These are phyloP conservation scores for Phortica okadai DNA, from an alignment of 2,888 invertebrate species.

Conservation along the genomic window DNA sequence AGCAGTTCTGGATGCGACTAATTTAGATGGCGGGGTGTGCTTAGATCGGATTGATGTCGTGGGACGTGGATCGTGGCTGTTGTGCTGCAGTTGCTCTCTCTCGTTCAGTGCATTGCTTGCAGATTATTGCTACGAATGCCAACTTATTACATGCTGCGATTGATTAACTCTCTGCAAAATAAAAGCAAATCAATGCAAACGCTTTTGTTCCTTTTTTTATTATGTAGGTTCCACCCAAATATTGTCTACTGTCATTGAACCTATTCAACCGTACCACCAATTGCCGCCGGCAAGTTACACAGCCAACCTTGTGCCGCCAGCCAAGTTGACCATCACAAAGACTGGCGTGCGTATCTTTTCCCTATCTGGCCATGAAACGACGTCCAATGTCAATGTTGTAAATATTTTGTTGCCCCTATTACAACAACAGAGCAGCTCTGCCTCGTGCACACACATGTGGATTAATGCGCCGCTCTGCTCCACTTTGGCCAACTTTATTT, in stretches of 20 bases:
- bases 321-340: not conserved
- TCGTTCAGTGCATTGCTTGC: no score
- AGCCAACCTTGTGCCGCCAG: not conserved
- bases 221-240: slow-evolving; percentile 2
- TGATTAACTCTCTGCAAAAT: no score
- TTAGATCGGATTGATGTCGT: slow-evolving; percentile 32
- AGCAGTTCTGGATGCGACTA: not conserved
- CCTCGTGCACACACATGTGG: not conserved
- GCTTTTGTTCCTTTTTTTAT: not conserved
- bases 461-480: not conserved
- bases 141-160: no score
- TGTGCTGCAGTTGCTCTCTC: no score
- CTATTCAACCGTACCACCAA: not conserved
- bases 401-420: slow-evolving; percentile 41
- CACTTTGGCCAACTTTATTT: not conserved
- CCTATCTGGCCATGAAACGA: not conserved
- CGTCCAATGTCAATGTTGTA: slow-evolving; percentile 61
- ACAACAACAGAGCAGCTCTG: not conserved
- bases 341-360: not conserved
- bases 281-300: slow-evolving; percentile 3
- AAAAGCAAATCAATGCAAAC: slow-evolving; percentile 52
- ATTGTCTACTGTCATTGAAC: not conserved
- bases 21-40: slow-evolving; percentile 31
- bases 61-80: no score
- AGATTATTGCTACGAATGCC: no score